phyloP scores from a whole-genome alignment of 23 tunicate genomes.

The Ascidia mentula region DNA sequence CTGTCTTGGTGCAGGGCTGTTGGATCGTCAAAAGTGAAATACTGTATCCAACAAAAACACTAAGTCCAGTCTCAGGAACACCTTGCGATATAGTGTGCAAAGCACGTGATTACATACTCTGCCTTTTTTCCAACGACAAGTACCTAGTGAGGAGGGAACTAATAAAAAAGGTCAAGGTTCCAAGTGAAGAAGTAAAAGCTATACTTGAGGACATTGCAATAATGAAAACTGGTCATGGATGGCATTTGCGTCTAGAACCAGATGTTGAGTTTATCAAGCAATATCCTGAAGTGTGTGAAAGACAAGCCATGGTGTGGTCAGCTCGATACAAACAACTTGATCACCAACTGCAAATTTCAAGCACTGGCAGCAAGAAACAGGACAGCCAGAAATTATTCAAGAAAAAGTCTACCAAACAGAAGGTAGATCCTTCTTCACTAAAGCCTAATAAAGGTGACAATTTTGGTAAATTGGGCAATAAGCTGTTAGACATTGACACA shows the following conservation, averaged over 20 bases:
- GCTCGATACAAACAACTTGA: conserved; percentile 47
- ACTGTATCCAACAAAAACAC: conserved; percentile 63
- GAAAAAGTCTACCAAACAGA: conserved; percentile 8
- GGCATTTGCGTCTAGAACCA: conserved; percentile 44
- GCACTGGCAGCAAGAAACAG: not conserved
- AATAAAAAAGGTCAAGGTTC: conserved; percentile 42
- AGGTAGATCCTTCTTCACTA: not conserved
- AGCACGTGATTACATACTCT: conserved; percentile 66
- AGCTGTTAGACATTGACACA: not conserved
- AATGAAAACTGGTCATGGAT: conserved; percentile 64
- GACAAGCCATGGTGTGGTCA: conserved; percentile 77
- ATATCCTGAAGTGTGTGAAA: conserved; percentile 70
- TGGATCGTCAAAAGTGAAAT: conserved; percentile 91
- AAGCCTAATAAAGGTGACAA: not conserved
- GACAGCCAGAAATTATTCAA: not conserved
- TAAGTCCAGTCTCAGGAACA: conserved; percentile 57
- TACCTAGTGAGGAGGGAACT: conserved; percentile 46
- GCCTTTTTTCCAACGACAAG: conserved; percentile 40
- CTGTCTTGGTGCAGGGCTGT: conserved; percentile 68
- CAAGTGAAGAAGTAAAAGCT: conserved; percentile 73
- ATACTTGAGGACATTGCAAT: conserved; percentile 66
- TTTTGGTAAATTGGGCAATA: not conserved
- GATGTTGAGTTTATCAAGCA: conserved; percentile 31
- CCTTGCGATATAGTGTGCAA: conserved; percentile 63
- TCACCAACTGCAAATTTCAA: conserved; percentile 21